Conservation (phyloP, 2,113 vertebrate genomes). For the Petromus typicus region DNA sequence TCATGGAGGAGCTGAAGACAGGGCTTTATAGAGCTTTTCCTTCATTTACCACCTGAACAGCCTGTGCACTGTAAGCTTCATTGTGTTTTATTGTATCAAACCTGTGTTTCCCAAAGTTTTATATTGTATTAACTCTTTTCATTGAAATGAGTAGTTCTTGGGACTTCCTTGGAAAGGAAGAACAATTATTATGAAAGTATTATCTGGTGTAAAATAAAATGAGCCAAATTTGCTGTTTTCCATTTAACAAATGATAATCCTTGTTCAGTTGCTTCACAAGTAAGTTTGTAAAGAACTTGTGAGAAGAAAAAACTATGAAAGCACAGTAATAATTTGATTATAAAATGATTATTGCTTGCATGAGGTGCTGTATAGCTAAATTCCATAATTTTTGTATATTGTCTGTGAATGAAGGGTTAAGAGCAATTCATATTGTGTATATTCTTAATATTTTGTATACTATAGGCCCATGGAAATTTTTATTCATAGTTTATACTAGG, state of each 20-base stretch:
- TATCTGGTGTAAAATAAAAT: neutral
- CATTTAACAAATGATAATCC: neutral
- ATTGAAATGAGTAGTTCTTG: constrained; percentile 20
- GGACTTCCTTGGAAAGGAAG: constrained; percentile 14
- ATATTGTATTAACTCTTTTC: neutral
- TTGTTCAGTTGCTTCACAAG: constrained; percentile 6
- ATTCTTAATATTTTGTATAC: neutral
- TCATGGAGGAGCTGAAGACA: neutral
- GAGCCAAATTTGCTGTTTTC: neutral
- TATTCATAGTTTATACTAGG: neutral
- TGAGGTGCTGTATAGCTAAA: neutral
- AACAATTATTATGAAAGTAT: constrained; percentile 38
- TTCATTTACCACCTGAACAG: neutral
- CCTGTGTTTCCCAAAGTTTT: neutral
- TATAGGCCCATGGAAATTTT: neutral
- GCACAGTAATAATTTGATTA: neutral
- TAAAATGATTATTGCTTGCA: neutral
- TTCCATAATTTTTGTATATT: neutral
- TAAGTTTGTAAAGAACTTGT: neutral
- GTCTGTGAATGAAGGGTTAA: neutral
- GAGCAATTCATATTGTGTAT: neutral
- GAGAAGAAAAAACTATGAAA: neutral
- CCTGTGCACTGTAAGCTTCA: neutral
- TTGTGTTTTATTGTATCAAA: neutral
- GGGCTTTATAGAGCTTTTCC: neutral